A percentile compares a stretch with the other conserved stretches of the same genome.
Evolutionary conservation across 2,888 invertebrate genomes (phyloP).

Genomic region (Tenthredo notha): DNA sequence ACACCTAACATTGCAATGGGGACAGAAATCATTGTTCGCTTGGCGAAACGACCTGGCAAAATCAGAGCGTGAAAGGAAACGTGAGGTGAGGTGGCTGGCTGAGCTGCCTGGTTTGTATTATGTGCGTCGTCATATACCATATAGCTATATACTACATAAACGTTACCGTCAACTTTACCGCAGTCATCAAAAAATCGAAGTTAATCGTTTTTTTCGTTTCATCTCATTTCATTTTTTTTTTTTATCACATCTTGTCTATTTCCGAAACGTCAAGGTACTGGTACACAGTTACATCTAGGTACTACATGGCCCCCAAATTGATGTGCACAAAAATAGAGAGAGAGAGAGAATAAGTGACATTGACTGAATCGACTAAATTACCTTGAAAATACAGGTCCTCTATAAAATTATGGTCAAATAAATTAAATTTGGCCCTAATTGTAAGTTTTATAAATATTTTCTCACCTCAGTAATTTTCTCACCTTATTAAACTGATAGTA

Average conservation of each 20-base stretch:
- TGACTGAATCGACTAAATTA: slow-evolving; percentile 30
- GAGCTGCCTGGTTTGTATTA: background rate
- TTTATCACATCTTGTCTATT: too few species aligned
- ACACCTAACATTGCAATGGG: background rate
- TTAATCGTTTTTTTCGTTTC: background rate
- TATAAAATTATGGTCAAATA: background rate
- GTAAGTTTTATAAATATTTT: background rate
- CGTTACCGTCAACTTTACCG: background rate
- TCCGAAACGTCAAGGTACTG: background rate
- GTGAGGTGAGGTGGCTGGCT: background rate
- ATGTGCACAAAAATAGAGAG: background rate
- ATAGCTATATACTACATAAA: background rate
- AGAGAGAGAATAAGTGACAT: slow-evolving; percentile 17
- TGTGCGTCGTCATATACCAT: too few species aligned
- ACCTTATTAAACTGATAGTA: background rate
- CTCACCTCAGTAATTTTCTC: background rate
- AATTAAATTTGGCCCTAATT: slow-evolving; percentile 4
- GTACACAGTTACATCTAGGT: background rate
- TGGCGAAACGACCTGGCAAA: slow-evolving; percentile 7
- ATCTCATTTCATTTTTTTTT: background rate
- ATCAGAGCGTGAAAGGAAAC: slow-evolving; percentile 46
- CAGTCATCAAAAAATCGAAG: background rate
- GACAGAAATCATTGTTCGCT: background rate
- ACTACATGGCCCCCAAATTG: background rate
- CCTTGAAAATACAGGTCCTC: slow-evolving; percentile 23